These are phyloP conservation scores for Ceyx margarethae DNA, from an alignment of 2,113 vertebrate genomes.

Conservation along the genomic window DNA sequence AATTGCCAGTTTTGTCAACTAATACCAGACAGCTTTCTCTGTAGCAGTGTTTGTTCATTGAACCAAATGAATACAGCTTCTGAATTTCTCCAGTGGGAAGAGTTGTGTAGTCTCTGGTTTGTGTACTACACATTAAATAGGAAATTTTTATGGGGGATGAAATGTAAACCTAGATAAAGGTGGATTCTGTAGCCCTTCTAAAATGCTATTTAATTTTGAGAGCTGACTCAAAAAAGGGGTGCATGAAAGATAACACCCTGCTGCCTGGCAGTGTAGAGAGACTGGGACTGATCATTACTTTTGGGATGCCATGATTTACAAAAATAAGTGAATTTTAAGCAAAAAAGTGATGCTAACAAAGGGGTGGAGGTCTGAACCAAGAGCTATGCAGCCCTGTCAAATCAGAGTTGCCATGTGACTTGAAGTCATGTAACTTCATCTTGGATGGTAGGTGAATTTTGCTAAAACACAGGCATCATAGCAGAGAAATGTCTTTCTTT, in stretches of 20 bases:
- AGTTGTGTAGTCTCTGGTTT: neutral
- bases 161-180: neutral
- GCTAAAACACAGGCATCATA: neutral
- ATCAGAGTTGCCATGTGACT: neutral
- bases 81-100: slow-evolving; percentile 12
- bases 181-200: neutral
- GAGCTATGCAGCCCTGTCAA: neutral
- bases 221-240: neutral
- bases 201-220: neutral
- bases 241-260: neutral
- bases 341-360: neutral
- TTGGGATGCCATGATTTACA: neutral
- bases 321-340: neutral
- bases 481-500: neutral
- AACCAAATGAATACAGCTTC: slow-evolving; percentile 10
- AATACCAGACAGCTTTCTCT: neutral
- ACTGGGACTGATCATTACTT: neutral
- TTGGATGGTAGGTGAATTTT: neutral
- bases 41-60: neutral
- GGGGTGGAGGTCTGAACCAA: neutral
- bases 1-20: slow-evolving; percentile 26
- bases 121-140: neutral
- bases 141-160: neutral
- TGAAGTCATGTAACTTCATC: neutral
- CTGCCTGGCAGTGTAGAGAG: neutral